Evolutionary conservation across 2,888 invertebrate genomes (phyloP), one percentile per base, ranked within the genome.

Genomic region (Cryptocephalus primarius): DNA sequence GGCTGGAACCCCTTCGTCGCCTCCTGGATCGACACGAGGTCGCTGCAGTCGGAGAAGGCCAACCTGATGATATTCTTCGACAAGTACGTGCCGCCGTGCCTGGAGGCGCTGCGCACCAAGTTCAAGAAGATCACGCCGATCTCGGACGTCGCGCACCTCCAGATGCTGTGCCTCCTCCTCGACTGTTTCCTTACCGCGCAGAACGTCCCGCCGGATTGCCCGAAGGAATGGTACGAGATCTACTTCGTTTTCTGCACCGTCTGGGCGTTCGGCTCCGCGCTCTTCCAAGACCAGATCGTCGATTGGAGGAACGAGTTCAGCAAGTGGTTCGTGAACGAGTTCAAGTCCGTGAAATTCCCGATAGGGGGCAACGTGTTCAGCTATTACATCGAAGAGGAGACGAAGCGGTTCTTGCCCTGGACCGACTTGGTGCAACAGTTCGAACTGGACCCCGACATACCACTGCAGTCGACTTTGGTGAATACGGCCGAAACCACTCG

Each of bases 251-350:
- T 94, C 66, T 81, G 85, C 32, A 77, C 84, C 45, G 78, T 94
- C 22, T 95, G 95, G 94, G 90, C 93, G 0, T 96, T 95, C 63
- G 95, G 95, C 1, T 91, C 94, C 0, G 82, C 85, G 0, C 77
- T 89, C 47, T 93, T 89, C 69, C 91, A 91, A 75, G 94, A 94
- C 72, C 85, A 92, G 74, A 73, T 91, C 39, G 77, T 87, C 4
- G 94, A 95, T 66, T 90, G 93, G 83, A 79, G 94, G 39, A 85
- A 85, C 56, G 95, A 95, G 64, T 95, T 95, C 67, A 89, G 87
- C 63, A 94, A 92, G 68, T 95, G 94, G 94, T 96, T 92, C 78
- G 75, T 79, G 13, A 87, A 84, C 54, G 95, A 95, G 71, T 95
- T 93, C 68, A 94, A 92, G 70, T 77, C 85, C 0, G 79, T 95